phyloP scores from a whole-genome alignment of 2,113 vertebrate species.

The Pedetes capensis region DNA sequence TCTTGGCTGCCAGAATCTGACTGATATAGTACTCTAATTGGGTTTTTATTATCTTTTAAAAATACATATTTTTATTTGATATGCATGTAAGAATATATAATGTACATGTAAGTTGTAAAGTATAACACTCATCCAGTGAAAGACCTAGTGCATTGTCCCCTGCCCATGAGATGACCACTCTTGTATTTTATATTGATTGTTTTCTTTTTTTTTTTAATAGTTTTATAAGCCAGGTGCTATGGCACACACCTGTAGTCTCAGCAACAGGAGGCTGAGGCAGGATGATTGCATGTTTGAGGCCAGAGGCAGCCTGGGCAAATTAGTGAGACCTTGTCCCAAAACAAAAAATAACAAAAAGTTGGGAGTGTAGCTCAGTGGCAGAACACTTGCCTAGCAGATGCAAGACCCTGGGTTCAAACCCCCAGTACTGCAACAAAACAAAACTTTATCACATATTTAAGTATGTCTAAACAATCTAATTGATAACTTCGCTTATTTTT shows the following conservation, averaged over 20 bases:
- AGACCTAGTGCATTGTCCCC: background rate
- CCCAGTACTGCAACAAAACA: too few relatives aligned
- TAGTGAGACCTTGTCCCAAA: too few relatives aligned
- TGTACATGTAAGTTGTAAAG: background rate
- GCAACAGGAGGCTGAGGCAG: too few relatives aligned
- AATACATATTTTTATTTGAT: background rate
- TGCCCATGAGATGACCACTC: background rate
- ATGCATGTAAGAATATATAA: background rate
- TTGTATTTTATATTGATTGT: background rate
- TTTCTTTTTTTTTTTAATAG: background rate
- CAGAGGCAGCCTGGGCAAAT: too few relatives aligned
- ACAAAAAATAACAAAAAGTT: too few relatives aligned
- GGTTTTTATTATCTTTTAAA: slow-evolving; percentile 2
- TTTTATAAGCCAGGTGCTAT: too few relatives aligned
- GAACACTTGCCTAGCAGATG: too few relatives aligned
- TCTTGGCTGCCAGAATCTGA: background rate
- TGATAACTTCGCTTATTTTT: background rate
- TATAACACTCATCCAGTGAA: background rate
- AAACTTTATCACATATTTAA: background rate
- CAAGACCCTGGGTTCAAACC: too few relatives aligned
- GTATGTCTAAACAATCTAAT: background rate
- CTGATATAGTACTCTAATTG: background rate
- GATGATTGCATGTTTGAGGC: too few relatives aligned
- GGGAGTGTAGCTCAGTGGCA: too few relatives aligned
- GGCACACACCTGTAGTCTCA: too few relatives aligned